Evolutionary conservation across 2,797 vertebrate species (phyloP), one percentile per base, ranked within the genome.

Genomic region (Bradypus variegatus): DNA sequence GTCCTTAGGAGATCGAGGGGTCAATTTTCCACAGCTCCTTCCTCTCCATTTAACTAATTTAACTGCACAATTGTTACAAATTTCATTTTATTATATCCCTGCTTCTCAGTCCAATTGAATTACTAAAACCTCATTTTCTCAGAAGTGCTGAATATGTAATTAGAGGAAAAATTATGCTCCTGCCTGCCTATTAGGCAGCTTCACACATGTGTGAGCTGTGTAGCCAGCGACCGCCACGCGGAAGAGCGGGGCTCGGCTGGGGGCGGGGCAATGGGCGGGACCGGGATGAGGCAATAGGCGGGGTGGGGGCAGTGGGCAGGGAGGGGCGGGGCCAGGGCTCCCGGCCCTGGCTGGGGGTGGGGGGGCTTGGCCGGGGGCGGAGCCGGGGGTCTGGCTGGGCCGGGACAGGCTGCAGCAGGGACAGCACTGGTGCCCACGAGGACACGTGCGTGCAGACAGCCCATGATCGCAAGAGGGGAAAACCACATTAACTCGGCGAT

Each of bases 91-190:
- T 98, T 98, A 98, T 96, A 97, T 97, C 93, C 91, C 96, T 96
- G 97, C 97, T 98, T 98, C 98, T 98, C 97, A 97, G 97, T 98
- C 97, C 97, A 98, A 98, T 98, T 98, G 97, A 98, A 98, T 98
- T 98, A 98, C 98, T 98, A 98, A 98, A 98, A 98, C 98, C 98
- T 98, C 95, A 98, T 99, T 98, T 98, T 98, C 98, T 98, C 97
- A 97, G 98, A 98, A 98, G 98, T 98, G 98, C 98, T 98, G 98
- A 98, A 98, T 97, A 97, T 97, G 97, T 98, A 98, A 98, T 98
- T 98, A 98, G 98, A 98, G 96, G 97, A 96, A 96, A 97, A 97
- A 97, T 97, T 96, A 97, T 95, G 96, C 97, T 97, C 96, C 97
- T 95, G 96, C 96, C 97, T 97, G 97, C 96, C 98, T 98, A 95